Evolutionary conservation across 2,797 vertebrate species (phyloP).

Genomic region (Enteromius paludinosus): DNA sequence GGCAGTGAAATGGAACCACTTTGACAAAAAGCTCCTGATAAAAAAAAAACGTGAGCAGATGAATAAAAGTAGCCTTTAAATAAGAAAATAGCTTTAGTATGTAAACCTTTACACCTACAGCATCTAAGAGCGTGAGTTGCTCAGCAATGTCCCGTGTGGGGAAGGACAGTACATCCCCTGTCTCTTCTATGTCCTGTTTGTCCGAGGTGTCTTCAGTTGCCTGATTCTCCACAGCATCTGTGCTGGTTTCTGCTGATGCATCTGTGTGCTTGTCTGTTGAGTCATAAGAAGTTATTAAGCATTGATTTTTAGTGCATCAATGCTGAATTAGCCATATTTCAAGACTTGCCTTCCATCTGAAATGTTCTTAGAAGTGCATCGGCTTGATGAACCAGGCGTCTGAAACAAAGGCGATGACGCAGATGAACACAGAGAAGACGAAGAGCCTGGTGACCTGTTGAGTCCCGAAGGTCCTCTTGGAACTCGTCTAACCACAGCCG

Average conservation of each 20-base stretch:
- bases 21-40: slow-evolving; percentile 84
- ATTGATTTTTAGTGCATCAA: no score
- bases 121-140: slow-evolving; percentile 86
- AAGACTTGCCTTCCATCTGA: slow-evolving; percentile 69
- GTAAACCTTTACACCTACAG: slow-evolving; percentile 72
- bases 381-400: slow-evolving; percentile 67
- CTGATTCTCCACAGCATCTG: slow-evolving; percentile 14
- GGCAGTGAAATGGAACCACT: slow-evolving; percentile 85
- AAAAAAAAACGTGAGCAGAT: not conserved
- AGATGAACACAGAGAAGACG: slow-evolving; percentile 74
- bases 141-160: slow-evolving; percentile 80
- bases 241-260: slow-evolving; percentile 2
- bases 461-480: slow-evolving; percentile 81
- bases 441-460: slow-evolving; percentile 77
- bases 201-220: slow-evolving; percentile 28
- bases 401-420: slow-evolving; percentile 71
- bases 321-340: not conserved
- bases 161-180: slow-evolving; percentile 76
- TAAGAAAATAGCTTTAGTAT: not conserved
- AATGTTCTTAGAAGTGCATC: slow-evolving; percentile 76
- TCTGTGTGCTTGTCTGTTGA: slow-evolving; percentile 20
- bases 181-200: slow-evolving; percentile 51
- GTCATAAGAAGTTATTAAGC: not conserved
- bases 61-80: not conserved
- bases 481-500: slow-evolving; percentile 83